Evolutionary conservation across 2,888 invertebrate genomes (phyloP).

Genomic region (Pyralis farinalis): DNA sequence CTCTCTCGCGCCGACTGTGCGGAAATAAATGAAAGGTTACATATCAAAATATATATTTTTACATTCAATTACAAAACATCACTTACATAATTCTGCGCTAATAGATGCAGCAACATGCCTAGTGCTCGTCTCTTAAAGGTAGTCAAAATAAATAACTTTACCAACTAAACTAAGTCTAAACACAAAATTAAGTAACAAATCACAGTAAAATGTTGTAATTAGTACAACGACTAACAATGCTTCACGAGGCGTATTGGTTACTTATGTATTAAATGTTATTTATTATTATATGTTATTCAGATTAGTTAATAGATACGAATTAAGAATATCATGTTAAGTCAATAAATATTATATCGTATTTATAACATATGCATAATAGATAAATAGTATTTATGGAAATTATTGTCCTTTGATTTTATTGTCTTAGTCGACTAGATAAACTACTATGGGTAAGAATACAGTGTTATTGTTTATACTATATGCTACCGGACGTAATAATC

Average conservation of each 20-base stretch:
- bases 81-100: conserved; percentile 28
- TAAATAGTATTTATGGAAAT: too few species aligned
- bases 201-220: conserved; percentile 50
- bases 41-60: conserved; percentile 18
- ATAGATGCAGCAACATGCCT: conserved; percentile 1
- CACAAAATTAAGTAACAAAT: conserved; percentile 54
- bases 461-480: too few species aligned
- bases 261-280: too few species aligned
- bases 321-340: background rate
- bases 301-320: background rate
- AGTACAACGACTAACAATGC: conserved; percentile 13
- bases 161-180: conserved; percentile 40
- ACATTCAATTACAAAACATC: conserved; percentile 38
- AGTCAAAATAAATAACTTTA: conserved; percentile 18
- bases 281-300: too few species aligned
- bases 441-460: too few species aligned
- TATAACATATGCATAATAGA: too few species aligned
- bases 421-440: too few species aligned
- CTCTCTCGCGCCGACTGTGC: too few species aligned
- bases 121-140: conserved; percentile 3
- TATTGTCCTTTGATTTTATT: too few species aligned
- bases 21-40: conserved; percentile 1
- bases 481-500: too few species aligned
- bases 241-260: background rate
- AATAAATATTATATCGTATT: background rate